Conservation (phyloP, 2,113 vertebrate genomes). For the Myrmecobius fasciatus region DNA sequence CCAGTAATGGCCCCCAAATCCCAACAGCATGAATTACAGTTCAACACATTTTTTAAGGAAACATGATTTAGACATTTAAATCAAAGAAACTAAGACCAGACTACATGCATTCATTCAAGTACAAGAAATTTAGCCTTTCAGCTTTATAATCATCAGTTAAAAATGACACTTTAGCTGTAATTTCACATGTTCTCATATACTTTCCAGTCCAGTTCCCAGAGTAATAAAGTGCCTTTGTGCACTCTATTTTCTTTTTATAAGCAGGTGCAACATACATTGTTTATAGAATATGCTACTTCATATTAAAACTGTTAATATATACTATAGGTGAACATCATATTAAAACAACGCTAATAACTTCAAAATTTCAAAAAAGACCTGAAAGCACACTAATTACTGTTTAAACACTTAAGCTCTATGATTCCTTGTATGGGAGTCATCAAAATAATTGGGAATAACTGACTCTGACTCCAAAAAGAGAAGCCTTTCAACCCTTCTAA, state of each 20-base stretch:
- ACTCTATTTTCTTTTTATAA: slow-evolving; percentile 74
- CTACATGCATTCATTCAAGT: slow-evolving; percentile 83
- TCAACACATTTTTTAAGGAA: slow-evolving; percentile 65
- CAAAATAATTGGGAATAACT: slow-evolving; percentile 42
- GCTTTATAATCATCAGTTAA: slow-evolving; percentile 66
- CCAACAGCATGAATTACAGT: too few relatives aligned
- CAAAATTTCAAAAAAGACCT: slow-evolving; percentile 55
- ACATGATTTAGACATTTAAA: slow-evolving; percentile 75
- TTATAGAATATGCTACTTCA: slow-evolving; percentile 72
- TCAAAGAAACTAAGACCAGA: slow-evolving; percentile 77
- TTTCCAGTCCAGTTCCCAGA: slow-evolving; percentile 88
- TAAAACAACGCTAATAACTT: slow-evolving; percentile 73
- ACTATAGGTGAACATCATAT: slow-evolving; percentile 66
- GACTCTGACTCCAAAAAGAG: slow-evolving; percentile 24
- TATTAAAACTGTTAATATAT: slow-evolving; percentile 59
- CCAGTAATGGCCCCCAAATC: slow-evolving; percentile 67
- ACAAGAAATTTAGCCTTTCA: slow-evolving; percentile 72
- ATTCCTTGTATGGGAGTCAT: slow-evolving; percentile 35
- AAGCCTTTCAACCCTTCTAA: slow-evolving; percentile 11
- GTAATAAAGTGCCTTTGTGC: slow-evolving; percentile 88
- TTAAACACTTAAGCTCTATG: slow-evolving; percentile 28
- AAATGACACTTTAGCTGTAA: slow-evolving; percentile 76
- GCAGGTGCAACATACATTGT: slow-evolving; percentile 75
- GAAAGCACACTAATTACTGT: slow-evolving; percentile 53
- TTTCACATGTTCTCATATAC: slow-evolving; percentile 80